Conservation (phyloP, 2,888 invertebrate genomes). For the Anoncus sp. region DNA sequence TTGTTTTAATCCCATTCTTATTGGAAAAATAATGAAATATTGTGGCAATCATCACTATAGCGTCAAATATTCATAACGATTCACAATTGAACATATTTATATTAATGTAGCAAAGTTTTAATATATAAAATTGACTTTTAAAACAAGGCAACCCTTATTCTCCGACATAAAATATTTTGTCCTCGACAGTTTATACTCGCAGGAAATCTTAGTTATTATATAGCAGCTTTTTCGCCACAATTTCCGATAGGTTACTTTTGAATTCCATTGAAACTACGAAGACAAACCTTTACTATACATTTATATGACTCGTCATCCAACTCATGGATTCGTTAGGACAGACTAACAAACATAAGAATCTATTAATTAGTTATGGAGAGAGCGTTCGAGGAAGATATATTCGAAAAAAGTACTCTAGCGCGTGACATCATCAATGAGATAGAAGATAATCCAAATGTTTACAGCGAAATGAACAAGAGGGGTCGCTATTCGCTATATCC, state of each 20-base stretch:
- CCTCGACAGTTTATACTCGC: no score
- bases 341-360: neutral
- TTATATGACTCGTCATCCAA: no score
- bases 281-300: no score
- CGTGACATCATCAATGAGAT: conserved; percentile 11
- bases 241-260: no score
- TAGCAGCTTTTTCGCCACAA: no score
- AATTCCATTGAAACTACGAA: no score
- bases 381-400: neutral
- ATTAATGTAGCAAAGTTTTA: no score
- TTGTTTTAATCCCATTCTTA: neutral
- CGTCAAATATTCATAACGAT: conserved; percentile 1
- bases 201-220: no score
- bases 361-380: neutral
- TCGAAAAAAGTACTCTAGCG: conserved; percentile 6
- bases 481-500: conserved; percentile 39
- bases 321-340: neutral
- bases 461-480: conserved; percentile 5
- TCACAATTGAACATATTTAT: neutral
- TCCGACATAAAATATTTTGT: no score
- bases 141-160: no score
- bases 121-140: no score
- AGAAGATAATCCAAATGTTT: conserved; percentile 28
- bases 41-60: conserved; percentile 2
- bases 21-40: neutral